A percentile compares a stretch with the other conserved stretches of the same genome.
phyloP scores from a whole-genome alignment of 2,797 vertebrate genomes.

The Channa striata region DNA sequence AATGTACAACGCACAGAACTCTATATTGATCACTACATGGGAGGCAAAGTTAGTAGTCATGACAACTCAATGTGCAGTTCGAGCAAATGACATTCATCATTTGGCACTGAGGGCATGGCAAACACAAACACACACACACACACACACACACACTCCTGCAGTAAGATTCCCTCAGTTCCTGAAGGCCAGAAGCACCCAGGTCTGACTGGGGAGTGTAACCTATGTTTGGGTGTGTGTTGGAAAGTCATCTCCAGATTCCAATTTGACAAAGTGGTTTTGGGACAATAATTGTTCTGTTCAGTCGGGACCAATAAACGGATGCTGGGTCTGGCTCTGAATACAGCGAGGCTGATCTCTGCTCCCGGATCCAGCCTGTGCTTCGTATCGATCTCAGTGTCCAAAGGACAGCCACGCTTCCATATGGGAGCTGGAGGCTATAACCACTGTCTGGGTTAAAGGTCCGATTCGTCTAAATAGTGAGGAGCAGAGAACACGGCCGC shows the following conservation, averaged over 20 bases:
- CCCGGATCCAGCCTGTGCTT: slow-evolving; percentile 50
- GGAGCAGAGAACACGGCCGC: not conserved
- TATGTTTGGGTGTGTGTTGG: slow-evolving; percentile 7
- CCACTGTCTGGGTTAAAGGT: slow-evolving; percentile 19
- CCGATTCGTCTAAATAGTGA: not conserved
- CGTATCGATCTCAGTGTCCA: slow-evolving; percentile 43
- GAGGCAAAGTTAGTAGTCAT: slow-evolving; percentile 76
- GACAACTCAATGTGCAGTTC: slow-evolving; percentile 74
- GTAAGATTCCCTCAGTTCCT: slow-evolving; percentile 15
- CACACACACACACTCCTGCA: slow-evolving; percentile 22
- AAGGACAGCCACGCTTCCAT: not conserved
- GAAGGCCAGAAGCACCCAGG: slow-evolving; percentile 17
- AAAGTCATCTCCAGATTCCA: slow-evolving; percentile 37
- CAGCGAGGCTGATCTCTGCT: slow-evolving; percentile 46
- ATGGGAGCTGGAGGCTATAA: slow-evolving; percentile 20
- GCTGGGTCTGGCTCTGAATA: slow-evolving; percentile 60
- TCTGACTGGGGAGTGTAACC: slow-evolving; percentile 22
- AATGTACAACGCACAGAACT: slow-evolving; percentile 63
- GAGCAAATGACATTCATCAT: slow-evolving; percentile 78
- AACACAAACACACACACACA: slow-evolving; percentile 32
- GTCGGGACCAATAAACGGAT: slow-evolving; percentile 68
- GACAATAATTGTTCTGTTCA: slow-evolving; percentile 63
- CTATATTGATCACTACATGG: slow-evolving; percentile 65
- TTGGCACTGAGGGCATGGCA: slow-evolving; percentile 73
- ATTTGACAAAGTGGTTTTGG: slow-evolving; percentile 48